These are phyloP conservation scores for Luperina nickerlii DNA, from an alignment of 2,888 invertebrate genomes.

Conservation along the genomic window DNA sequence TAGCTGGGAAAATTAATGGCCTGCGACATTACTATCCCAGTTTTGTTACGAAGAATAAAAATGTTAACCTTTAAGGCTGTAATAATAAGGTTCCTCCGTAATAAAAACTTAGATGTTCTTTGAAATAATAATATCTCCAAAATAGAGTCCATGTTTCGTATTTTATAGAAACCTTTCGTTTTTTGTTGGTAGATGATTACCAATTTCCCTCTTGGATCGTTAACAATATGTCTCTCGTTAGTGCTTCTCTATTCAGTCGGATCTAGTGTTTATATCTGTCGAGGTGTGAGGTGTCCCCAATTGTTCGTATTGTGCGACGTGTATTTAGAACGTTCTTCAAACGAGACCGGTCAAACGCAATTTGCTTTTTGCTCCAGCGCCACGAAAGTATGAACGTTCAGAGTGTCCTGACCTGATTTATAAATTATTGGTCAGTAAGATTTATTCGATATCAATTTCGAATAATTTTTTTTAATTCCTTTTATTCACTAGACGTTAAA, in stretches of 20 bases:
- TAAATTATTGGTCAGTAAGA: conserved; percentile 22
- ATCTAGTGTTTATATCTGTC: conserved; percentile 44
- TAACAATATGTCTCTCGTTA: conserved; percentile 31
- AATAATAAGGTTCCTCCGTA: conserved; percentile 52
- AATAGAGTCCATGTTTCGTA: conserved; percentile 27
- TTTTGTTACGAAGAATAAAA: conserved; percentile 57
- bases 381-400: conserved; percentile 13
- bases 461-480: not conserved
- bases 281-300: conserved; percentile 42
- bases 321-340: conserved; percentile 50
- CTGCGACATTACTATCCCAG: conserved; percentile 64
- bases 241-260: conserved; percentile 27
- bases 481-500: not conserved
- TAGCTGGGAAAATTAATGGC: conserved; percentile 66
- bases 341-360: conserved; percentile 38
- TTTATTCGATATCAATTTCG: conserved; percentile 1
- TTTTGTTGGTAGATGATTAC: conserved; percentile 4
- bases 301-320: conserved; percentile 32
- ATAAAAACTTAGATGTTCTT: conserved; percentile 35
- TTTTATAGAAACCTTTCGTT: conserved; percentile 22
- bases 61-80: conserved; percentile 58
- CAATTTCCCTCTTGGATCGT: conserved; percentile 22
- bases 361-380: conserved; percentile 44
- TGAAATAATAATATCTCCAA: conserved; percentile 38
- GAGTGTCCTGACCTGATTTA: conserved; percentile 40